Evolutionary conservation across 2,797 vertebrate species (phyloP).

Genomic region (Ptychobarbus kaznakovi): DNA sequence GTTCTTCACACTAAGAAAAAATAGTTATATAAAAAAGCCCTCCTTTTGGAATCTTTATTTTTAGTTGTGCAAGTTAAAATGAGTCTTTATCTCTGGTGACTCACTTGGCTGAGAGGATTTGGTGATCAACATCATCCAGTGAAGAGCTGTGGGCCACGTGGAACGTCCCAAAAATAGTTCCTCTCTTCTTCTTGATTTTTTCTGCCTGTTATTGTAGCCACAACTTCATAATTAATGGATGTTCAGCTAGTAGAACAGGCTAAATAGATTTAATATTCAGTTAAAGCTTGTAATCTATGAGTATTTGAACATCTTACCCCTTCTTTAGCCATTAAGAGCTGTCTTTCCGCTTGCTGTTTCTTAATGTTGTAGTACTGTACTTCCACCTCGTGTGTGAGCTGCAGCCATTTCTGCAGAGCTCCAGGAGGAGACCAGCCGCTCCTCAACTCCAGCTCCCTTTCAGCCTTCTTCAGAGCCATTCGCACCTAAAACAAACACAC

Average conservation of each 20-base stretch:
- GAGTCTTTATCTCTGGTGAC: not conserved
- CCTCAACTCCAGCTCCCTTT: constrained; percentile 88
- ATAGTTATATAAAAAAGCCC: too few species aligned
- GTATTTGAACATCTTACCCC: constrained; percentile 81
- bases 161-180: constrained; percentile 91
- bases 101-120: constrained; percentile 95
- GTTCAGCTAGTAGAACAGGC: not conserved
- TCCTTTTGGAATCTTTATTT: not conserved
- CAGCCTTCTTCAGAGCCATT: constrained; percentile 90
- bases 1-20: too few species aligned
- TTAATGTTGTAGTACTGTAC: constrained; percentile 95
- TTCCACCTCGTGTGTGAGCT: constrained; percentile 80
- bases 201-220: constrained; percentile 84
- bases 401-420: constrained; percentile 76
- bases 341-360: constrained; percentile 91
- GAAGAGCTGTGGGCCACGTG: constrained; percentile 97
- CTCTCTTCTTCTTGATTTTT: constrained; percentile 96
- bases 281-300: not conserved
- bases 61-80: not conserved
- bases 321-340: constrained; percentile 90
- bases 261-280: constrained; percentile 6
- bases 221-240: constrained; percentile 25
- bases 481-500: constrained; percentile 80
- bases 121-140: constrained; percentile 94
- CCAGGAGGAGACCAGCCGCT: constrained; percentile 72